These are phyloP conservation scores for Nibea coibor DNA, from an alignment of 2,113 vertebrate species.

Conservation along the genomic window DNA sequence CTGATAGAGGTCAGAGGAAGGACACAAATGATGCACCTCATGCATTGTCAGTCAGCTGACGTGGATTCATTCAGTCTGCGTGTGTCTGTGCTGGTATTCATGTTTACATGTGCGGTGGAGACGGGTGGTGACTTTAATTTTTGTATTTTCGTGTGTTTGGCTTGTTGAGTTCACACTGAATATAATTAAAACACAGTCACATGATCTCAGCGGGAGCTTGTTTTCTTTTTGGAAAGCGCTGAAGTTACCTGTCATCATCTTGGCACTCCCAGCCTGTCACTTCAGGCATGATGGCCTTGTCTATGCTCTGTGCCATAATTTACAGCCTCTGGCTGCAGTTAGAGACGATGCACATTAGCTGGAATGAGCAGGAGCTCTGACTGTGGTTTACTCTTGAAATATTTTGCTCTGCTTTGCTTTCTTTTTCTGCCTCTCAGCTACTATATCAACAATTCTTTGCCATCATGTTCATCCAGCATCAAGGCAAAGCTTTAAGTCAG, in stretches of 20 bases:
- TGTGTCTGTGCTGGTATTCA: neutral
- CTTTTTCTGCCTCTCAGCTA: neutral
- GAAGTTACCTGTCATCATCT: neutral
- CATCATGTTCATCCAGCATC: neutral
- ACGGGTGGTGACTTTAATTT: too few relatives aligned
- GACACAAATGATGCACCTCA: neutral
- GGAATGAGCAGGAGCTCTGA: neutral
- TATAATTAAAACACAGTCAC: neutral
- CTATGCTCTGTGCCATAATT: neutral
- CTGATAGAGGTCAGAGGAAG: neutral
- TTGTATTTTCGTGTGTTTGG: neutral
- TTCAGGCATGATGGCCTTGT: neutral
- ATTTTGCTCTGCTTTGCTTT: neutral
- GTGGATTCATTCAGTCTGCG: neutral
- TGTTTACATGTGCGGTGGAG: too few relatives aligned
- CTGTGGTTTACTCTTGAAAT: neutral
- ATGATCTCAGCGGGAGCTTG: neutral
- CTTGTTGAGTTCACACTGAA: neutral
- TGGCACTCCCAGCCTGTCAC: conserved; percentile 26
- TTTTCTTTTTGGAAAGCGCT: neutral
- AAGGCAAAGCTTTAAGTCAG: neutral
- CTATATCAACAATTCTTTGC: neutral
- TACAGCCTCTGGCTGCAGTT: neutral
- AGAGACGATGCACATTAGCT: neutral
- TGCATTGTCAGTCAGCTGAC: neutral